A percentile compares a stretch with the other conserved stretches of the same genome.
Conservation (phyloP, 2,113 vertebrate genomes). For the Sceloporus tristichus region DNA sequence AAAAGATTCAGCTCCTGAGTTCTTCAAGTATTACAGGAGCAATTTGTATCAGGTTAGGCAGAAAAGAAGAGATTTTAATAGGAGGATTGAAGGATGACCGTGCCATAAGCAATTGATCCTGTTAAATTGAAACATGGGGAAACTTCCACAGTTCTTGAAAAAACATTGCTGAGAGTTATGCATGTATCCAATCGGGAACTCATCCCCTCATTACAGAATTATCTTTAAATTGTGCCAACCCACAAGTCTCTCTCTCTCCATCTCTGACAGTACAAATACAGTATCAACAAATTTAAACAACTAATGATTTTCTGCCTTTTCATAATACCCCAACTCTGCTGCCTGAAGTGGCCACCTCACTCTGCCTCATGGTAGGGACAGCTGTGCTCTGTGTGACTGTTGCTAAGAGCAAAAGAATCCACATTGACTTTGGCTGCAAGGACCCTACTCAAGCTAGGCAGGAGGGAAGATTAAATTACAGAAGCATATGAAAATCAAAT, state of each 20-base stretch:
- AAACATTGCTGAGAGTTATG: not conserved
- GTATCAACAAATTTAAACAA: not conserved
- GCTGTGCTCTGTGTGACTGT: not conserved
- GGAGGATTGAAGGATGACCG: not conserved
- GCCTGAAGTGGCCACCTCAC: not conserved
- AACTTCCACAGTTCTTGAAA: conserved; percentile 10
- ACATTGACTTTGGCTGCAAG: conserved; percentile 16
- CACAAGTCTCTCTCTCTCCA: not conserved
- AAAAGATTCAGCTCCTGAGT: not conserved
- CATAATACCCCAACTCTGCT: not conserved
- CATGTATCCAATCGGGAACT: not conserved
- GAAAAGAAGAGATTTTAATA: not conserved
- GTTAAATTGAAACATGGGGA: accelerated
- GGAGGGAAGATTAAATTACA: not conserved
- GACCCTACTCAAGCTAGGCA: not conserved
- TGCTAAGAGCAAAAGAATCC: conserved; percentile 8
- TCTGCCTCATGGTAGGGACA: not conserved
- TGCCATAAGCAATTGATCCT: not conserved
- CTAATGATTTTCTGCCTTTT: not conserved
- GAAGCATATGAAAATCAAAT: conserved; percentile 35
- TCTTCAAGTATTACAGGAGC: not conserved
- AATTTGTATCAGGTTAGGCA: not conserved
- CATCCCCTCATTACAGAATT: conserved; percentile 4
- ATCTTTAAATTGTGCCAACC: not conserved
- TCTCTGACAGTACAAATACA: not conserved